A percentile compares a stretch with the other conserved stretches of the same genome.
Evolutionary conservation across 2,797 vertebrate genomes (phyloP).

Genomic region (Morus bassanus): DNA sequence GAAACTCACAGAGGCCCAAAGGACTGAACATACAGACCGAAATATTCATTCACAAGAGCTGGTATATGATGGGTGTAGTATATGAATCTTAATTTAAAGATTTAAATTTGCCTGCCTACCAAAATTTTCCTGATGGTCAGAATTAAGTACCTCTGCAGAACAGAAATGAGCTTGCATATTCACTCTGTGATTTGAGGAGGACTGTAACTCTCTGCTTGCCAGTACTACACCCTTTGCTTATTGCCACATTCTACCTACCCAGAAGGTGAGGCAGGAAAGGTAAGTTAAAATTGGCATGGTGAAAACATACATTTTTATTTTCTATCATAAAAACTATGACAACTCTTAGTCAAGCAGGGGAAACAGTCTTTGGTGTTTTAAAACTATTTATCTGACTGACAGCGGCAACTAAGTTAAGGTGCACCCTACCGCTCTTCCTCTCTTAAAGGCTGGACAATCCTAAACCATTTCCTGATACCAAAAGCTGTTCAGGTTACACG

Average conservation of each 20-base stretch:
- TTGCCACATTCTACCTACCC: not conserved
- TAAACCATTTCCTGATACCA: not conserved
- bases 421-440: not conserved
- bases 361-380: not conserved
- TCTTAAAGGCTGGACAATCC: not conserved
- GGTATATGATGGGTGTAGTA: not conserved
- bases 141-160: not conserved
- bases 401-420: not conserved
- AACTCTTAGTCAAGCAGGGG: not conserved
- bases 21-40: not conserved
- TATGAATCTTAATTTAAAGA: not conserved
- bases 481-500: not conserved
- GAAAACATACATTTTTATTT: not conserved
- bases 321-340: not conserved
- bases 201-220: not conserved
- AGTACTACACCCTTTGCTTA: not conserved
- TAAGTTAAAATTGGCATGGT: not conserved
- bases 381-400: not conserved
- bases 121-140: not conserved
- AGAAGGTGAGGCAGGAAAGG: not conserved
- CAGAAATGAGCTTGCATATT: not conserved
- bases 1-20: not conserved
- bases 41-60: not conserved
- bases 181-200: not conserved
- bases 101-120: not conserved